A percentile compares a stretch with the other conserved stretches of the same genome.
phyloP scores from a whole-genome alignment of 2,888 invertebrate species.

The Melinaea menophilus region DNA sequence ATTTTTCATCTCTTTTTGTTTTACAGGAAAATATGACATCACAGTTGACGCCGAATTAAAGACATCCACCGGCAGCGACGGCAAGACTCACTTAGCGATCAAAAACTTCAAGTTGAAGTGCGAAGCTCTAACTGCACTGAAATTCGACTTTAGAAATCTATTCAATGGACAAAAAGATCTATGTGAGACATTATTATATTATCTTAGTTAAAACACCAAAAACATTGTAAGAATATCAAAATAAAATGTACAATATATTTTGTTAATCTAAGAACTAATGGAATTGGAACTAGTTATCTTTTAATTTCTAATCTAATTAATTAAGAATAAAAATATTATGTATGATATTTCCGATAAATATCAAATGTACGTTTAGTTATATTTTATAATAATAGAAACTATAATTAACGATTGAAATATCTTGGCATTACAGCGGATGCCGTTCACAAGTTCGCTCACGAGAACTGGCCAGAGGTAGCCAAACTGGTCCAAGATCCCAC shows the following conservation, averaged over 20 bases:
- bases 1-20: neutral
- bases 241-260: too few relatives aligned
- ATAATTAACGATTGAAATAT: neutral
- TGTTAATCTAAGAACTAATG: too few relatives aligned
- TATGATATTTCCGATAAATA: too few relatives aligned
- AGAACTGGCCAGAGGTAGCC: conserved; percentile 19
- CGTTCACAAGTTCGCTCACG: conserved; percentile 26
- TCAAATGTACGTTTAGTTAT: too few relatives aligned
- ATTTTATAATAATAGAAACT: too few relatives aligned
- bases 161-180: conserved; percentile 49
- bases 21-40: conserved; percentile 31
- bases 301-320: too few relatives aligned
- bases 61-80: conserved; percentile 29
- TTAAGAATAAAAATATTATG: too few relatives aligned
- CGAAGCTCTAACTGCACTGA: conserved; percentile 28
- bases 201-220: neutral
- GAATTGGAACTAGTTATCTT: too few relatives aligned
- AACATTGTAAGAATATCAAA: too few relatives aligned
- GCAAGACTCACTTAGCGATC: conserved; percentile 34
- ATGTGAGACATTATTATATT: conserved; percentile 34
- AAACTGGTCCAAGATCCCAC: conserved; percentile 40
- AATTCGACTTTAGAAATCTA: conserved; percentile 43
- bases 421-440: conserved; percentile 21
- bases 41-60: conserved; percentile 29
- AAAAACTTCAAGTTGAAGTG: conserved; percentile 34